These are phyloP conservation scores for Eurytoma adleriae DNA, from an alignment of 2,888 invertebrate genomes.

Conservation along the genomic window DNA sequence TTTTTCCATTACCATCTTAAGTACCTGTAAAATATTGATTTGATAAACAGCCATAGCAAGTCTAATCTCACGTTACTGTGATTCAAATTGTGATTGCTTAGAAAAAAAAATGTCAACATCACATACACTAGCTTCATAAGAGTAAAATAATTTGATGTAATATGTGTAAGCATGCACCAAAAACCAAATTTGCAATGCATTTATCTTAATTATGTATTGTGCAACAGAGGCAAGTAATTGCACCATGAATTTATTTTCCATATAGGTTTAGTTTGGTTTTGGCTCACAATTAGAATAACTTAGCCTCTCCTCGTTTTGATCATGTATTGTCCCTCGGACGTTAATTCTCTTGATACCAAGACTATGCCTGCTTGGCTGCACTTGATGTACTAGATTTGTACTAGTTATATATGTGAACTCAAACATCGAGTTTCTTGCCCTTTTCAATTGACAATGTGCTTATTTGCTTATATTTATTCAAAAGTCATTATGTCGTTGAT, in stretches of 20 bases:
- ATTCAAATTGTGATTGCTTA: slow-evolving; percentile 58
- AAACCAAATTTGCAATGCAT: slow-evolving; percentile 25
- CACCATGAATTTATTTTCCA: slow-evolving; percentile 39
- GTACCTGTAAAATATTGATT: slow-evolving; percentile 59
- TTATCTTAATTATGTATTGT: slow-evolving; percentile 31
- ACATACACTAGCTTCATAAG: slow-evolving; percentile 18
- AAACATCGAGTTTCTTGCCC: slow-evolving; percentile 54
- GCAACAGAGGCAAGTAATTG: slow-evolving; percentile 36
- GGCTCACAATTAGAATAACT: slow-evolving; percentile 64
- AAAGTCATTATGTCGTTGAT: slow-evolving; percentile 24
- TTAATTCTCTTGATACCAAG: slow-evolving; percentile 51
- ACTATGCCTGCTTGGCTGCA: slow-evolving; percentile 48
- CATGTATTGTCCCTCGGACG: slow-evolving; percentile 71
- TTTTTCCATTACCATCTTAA: slow-evolving; percentile 16
- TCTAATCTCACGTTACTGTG: slow-evolving; percentile 62
- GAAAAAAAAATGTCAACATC: slow-evolving; percentile 18
- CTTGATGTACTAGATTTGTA: slow-evolving; percentile 38
- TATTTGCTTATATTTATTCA: slow-evolving; percentile 38
- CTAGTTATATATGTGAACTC: slow-evolving; percentile 36
- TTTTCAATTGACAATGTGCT: slow-evolving; percentile 24
- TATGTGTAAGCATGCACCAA: slow-evolving; percentile 33
- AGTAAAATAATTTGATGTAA: slow-evolving; percentile 29
- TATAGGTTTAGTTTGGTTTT: slow-evolving; percentile 63
- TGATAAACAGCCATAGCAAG: slow-evolving; percentile 51
- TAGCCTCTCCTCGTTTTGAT: slow-evolving; percentile 70